Evolutionary conservation across 53 echinoderm and acorn worm genomes (phyloP).

Genomic region (Stichopus horrens): DNA sequence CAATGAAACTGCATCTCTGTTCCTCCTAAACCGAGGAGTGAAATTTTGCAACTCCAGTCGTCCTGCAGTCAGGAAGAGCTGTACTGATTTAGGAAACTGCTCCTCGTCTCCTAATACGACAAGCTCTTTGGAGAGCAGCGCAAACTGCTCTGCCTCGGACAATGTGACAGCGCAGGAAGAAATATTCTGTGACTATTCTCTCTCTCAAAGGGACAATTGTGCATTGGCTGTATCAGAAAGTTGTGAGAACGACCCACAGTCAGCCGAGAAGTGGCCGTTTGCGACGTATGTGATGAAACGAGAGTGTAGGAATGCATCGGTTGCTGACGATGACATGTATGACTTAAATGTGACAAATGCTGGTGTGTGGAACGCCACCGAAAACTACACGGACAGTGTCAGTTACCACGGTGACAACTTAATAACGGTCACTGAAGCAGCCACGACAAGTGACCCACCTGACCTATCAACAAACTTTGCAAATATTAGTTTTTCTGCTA

Average conservation of each 20-base stretch:
- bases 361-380: not conserved
- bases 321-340: not conserved
- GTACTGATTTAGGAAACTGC: not conserved
- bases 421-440: not conserved
- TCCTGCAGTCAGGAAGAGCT: not conserved
- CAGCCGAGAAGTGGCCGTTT: conserved; percentile 21
- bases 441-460: not conserved
- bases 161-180: not conserved
- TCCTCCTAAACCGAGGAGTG: not conserved
- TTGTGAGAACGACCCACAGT: not conserved
- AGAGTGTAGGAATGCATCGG: not conserved
- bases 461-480: not conserved
- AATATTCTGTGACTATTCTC: conserved; percentile 21
- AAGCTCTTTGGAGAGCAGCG: not conserved
- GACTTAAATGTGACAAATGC: not conserved
- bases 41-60: not conserved
- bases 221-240: not conserved
- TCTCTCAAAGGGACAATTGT: not conserved
- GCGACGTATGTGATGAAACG: not conserved
- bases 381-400: not conserved
- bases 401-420: not conserved
- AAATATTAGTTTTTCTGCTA: not conserved
- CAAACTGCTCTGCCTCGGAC: not conserved
- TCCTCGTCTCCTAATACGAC: not conserved
- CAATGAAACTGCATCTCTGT: conserved; percentile 9